These are phyloP conservation scores for Acrocyrtus sp. DNA, from an alignment of 2,888 invertebrate genomes.

Conservation along the genomic window DNA sequence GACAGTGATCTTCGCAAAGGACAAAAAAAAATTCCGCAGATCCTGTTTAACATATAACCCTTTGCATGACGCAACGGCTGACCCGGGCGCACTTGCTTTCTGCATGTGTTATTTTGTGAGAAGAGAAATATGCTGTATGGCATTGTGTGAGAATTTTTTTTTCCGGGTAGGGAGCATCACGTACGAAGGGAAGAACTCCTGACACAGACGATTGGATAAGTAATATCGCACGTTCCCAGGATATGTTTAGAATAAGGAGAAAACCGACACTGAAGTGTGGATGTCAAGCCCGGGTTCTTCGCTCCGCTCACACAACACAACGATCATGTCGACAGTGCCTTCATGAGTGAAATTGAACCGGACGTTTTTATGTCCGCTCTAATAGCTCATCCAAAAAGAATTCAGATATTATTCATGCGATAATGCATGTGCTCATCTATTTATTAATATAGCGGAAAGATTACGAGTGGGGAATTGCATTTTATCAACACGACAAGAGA, in stretches of 20 bases:
- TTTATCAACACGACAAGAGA: constrained; percentile 24
- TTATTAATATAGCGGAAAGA: constrained; percentile 10
- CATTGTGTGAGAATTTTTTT: not conserved
- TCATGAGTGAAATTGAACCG: too few relatives aligned
- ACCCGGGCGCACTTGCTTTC: not conserved
- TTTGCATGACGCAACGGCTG: not conserved
- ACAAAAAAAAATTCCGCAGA: too few relatives aligned
- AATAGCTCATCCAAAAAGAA: too few relatives aligned
- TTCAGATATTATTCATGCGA: too few relatives aligned
- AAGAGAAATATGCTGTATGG: constrained; percentile 1
- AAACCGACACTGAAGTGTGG: too few relatives aligned
- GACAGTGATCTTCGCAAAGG: too few relatives aligned
- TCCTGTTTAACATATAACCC: too few relatives aligned
- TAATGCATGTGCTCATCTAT: not conserved
- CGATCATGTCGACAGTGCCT: not conserved
- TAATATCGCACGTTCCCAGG: too few relatives aligned
- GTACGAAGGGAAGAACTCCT: constrained; percentile 8
- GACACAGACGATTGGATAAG: constrained; percentile 13
- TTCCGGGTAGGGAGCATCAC: constrained; percentile 24
- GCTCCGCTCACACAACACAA: not conserved
- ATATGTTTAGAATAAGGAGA: too few relatives aligned
- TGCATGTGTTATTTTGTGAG: too few relatives aligned
- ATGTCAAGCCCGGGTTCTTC: not conserved
- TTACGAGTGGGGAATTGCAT: constrained; percentile 21
- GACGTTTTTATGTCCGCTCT: too few relatives aligned